phyloP scores from a whole-genome alignment of 2,113 vertebrate species.

The Ardeotis arabs region DNA sequence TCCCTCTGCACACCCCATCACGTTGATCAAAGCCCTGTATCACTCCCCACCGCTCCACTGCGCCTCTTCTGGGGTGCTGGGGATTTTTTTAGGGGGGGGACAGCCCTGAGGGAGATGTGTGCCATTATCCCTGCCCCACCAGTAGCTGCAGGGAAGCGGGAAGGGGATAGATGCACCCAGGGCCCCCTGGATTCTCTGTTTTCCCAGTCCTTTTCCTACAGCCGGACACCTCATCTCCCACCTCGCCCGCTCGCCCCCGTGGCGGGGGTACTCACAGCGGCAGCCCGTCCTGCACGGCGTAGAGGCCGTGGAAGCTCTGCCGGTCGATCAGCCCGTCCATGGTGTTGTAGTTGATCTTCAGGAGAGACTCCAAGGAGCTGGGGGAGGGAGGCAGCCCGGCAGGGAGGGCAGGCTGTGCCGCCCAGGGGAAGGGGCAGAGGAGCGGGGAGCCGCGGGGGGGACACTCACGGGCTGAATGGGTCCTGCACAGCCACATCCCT shows the following conservation, averaged over 20 bases:
- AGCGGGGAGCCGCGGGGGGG: fast-evolving
- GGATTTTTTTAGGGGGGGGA: fast-evolving
- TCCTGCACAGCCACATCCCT: conserved; percentile 58
- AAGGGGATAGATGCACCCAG: neutral
- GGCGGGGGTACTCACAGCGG: conserved; percentile 64
- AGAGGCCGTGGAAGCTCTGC: conserved; percentile 74
- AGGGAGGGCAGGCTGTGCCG: neutral
- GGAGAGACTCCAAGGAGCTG: conserved; percentile 68
- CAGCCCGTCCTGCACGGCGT: conserved; percentile 50
- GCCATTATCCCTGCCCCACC: neutral
- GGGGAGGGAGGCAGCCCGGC: neutral
- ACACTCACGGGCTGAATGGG: conserved; percentile 73
- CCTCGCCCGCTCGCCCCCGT: fast-evolving
- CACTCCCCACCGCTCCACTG: neutral
- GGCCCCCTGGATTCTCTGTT: fast-evolving
- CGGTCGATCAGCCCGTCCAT: conserved; percentile 69
- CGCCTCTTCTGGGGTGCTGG: no score
- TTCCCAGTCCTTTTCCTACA: fast-evolving
- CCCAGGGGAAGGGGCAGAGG: neutral
- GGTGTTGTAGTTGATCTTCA: conserved; percentile 72
- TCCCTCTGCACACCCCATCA: neutral
- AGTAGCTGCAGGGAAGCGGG: fast-evolving
- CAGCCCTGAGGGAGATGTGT: fast-evolving
- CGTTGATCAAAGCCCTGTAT: fast-evolving
- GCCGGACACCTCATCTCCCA: no score